A percentile compares a stretch with the other conserved stretches of the same genome.
Conservation (phyloP, 2,888 invertebrate genomes). For the Colletes collaris region DNA sequence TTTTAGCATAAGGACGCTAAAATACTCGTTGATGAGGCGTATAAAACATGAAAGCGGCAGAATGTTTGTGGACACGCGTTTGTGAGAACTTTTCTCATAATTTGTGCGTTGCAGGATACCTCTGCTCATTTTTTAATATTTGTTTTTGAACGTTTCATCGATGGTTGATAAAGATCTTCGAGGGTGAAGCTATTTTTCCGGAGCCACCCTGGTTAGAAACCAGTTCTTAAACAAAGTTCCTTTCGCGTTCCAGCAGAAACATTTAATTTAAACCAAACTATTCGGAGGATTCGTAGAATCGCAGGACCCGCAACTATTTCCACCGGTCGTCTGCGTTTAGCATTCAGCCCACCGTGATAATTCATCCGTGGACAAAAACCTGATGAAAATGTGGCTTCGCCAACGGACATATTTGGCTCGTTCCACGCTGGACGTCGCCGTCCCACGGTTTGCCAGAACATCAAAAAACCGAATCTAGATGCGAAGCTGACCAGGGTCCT, state of each 20-base stretch:
- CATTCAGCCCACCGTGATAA: slow-evolving; percentile 55
- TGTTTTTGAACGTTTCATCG: too few species aligned
- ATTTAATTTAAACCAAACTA: background rate
- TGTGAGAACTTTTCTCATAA: too few species aligned
- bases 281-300: slow-evolving; percentile 23
- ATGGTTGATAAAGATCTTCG: too few species aligned
- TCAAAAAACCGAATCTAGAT: slow-evolving; percentile 72
- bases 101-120: too few species aligned
- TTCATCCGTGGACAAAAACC: slow-evolving; percentile 64
- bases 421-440: slow-evolving; percentile 58
- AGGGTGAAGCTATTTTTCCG: too few species aligned
- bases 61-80: too few species aligned
- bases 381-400: slow-evolving; percentile 65
- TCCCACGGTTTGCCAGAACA: slow-evolving; percentile 72
- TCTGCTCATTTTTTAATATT: too few species aligned
- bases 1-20: too few species aligned
- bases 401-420: slow-evolving; percentile 73
- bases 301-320: slow-evolving; percentile 6
- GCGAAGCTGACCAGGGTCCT: slow-evolving; percentile 39
- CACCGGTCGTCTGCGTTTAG: slow-evolving; percentile 34
- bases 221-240: too few species aligned
- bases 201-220: too few species aligned
- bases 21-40: too few species aligned
- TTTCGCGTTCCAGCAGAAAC: background rate
- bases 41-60: too few species aligned